These are phyloP conservation scores for Psylliodes chrysocephalus DNA, from an alignment of 2,888 invertebrate species.

Conservation along the genomic window DNA sequence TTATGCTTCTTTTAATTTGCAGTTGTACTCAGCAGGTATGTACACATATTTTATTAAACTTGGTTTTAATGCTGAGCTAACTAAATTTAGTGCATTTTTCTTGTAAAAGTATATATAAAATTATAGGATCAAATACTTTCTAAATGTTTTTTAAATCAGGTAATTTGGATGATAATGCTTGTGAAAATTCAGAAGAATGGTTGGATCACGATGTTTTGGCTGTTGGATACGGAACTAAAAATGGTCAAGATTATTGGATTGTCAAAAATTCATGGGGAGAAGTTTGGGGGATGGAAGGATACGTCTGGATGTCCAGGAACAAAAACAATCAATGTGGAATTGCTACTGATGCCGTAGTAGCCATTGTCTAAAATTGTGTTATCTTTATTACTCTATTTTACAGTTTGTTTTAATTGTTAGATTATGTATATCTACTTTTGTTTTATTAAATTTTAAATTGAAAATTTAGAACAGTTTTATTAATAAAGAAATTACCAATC, in stretches of 20 bases:
- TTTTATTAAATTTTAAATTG: too few species aligned
- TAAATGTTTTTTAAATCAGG: background rate
- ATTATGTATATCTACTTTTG: too few species aligned
- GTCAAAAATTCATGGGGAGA: constrained; percentile 88
- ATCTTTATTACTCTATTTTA: too few species aligned
- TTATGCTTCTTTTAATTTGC: constrained; percentile 31
- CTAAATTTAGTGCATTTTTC: too few species aligned
- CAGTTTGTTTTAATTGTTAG: too few species aligned
- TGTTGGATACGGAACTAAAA: constrained; percentile 82
- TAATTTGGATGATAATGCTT: background rate
- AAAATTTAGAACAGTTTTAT: too few species aligned
- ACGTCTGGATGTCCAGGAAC: constrained; percentile 88
- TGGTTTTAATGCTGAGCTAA: background rate
- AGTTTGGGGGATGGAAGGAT: constrained; percentile 85
- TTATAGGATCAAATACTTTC: too few species aligned
- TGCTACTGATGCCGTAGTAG: constrained; percentile 3
- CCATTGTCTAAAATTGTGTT: constrained; percentile 7
- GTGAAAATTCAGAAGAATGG: background rate
- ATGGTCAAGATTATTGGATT: constrained; percentile 83
- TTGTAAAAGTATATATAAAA: too few species aligned
- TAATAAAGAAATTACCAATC: too few species aligned
- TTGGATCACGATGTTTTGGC: constrained; percentile 74
- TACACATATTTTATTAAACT: background rate
- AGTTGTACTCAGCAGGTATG: constrained; percentile 38
- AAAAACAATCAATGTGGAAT: constrained; percentile 51